Percentiles rank a stretch among this genome's conserved stretches.
These are phyloP conservation scores for Conger conger DNA, from an alignment of 2,113 vertebrate species.

Conservation along the genomic window DNA sequence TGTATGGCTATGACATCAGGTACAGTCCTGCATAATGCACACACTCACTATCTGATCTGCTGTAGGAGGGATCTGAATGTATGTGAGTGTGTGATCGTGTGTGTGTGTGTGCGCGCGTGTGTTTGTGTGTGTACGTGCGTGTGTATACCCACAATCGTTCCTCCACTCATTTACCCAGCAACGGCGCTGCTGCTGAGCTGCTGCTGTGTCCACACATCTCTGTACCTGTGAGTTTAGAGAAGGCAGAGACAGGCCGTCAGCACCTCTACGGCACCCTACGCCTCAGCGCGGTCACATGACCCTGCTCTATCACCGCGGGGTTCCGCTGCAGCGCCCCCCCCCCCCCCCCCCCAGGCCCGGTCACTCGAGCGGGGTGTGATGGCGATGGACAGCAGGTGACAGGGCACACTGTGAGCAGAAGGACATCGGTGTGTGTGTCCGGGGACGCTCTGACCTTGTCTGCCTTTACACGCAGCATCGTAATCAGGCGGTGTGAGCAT, in stretches of 20 bases:
- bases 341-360: not conserved
- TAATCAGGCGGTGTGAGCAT: constrained; percentile 6
- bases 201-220: not conserved
- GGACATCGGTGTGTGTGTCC: not conserved
- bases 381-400: not conserved
- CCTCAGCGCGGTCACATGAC: not conserved
- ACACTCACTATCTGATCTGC: no score
- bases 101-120: no score
- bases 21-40: constrained; percentile 31
- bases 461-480: not conserved
- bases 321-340: not conserved
- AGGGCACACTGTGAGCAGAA: not conserved
- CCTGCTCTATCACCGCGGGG: not conserved
- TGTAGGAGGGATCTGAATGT: not conserved
- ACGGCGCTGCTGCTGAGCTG: not conserved
- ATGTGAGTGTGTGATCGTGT: constrained; percentile 5
- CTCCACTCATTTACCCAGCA: not conserved
- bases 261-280: not conserved
- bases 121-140: constrained; percentile 1
- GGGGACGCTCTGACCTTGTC: not conserved
- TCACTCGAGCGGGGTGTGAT: not conserved
- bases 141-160: not conserved
- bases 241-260: not conserved
- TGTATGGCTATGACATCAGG: constrained; percentile 97
- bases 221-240: not conserved